A percentile compares a stretch with the other conserved stretches of the same genome.
Evolutionary conservation across 2,888 invertebrate species (phyloP).

Genomic region (Allolobophora icterica): DNA sequence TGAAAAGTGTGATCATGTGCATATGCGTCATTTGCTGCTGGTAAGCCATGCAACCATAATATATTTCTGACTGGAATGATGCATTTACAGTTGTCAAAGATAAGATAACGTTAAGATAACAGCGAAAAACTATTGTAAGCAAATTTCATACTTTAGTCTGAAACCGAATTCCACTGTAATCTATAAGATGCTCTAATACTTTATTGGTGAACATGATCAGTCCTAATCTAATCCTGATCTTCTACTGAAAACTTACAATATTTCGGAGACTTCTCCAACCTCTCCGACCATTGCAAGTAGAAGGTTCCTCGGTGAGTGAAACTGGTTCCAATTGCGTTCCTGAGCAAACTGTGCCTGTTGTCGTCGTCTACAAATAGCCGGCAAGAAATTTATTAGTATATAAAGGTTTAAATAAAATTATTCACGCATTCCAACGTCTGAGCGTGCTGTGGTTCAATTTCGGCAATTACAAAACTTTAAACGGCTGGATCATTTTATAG

Average conservation of each 20-base stretch:
- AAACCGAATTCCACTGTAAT: background rate
- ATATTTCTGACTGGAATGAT: no score
- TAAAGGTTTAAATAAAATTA: background rate
- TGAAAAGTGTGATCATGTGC: no score
- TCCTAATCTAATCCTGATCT: background rate
- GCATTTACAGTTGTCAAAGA: no score
- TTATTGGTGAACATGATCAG: background rate
- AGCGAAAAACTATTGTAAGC: no score
- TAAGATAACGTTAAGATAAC: no score
- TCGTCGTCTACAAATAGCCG: conserved; percentile 52
- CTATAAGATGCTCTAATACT: background rate
- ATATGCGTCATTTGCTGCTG: no score
- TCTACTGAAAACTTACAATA: conserved; percentile 61
- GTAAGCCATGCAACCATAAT: no score
- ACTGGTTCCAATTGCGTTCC: conserved; percentile 66
- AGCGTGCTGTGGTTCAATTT: background rate
- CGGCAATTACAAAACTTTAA: background rate
- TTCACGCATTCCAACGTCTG: no score
- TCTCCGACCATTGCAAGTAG: conserved; percentile 66
- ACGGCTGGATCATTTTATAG: background rate
- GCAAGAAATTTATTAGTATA: background rate
- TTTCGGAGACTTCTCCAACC: conserved; percentile 67
- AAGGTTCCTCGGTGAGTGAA: conserved; percentile 63
- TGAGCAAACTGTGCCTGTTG: conserved; percentile 58
- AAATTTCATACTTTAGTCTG: no score